phyloP scores from a whole-genome alignment of 2,113 vertebrate species.

The Octodon degus region DNA sequence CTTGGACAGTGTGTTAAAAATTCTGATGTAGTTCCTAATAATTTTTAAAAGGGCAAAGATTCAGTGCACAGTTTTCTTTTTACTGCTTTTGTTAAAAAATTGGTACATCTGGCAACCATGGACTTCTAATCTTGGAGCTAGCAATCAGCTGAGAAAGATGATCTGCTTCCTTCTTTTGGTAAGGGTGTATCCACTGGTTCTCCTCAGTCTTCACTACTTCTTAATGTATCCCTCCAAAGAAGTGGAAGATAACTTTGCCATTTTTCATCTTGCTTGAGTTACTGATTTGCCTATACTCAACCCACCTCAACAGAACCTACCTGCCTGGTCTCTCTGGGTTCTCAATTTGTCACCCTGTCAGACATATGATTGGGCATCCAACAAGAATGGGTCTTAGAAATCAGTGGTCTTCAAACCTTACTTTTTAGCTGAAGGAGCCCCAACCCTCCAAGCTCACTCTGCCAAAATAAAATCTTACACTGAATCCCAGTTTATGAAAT shows the following conservation, averaged over 20 bases:
- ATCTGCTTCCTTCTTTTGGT: neutral
- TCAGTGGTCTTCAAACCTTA: neutral
- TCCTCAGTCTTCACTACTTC: neutral
- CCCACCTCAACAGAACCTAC: neutral
- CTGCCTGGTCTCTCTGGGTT: neutral
- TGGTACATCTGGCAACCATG: neutral
- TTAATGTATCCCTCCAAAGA: neutral
- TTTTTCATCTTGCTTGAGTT: slow-evolving; percentile 24
- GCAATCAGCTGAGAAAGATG: neutral
- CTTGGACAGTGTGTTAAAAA: slow-evolving; percentile 3
- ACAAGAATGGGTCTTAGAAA: neutral
- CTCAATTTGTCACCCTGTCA: neutral
- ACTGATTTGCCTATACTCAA: neutral
- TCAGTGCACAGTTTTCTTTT: neutral
- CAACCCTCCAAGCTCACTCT: neutral
- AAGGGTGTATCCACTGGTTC: neutral
- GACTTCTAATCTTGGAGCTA: neutral
- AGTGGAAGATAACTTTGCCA: neutral
- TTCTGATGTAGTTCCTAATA: slow-evolving; percentile 1
- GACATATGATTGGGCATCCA: neutral
- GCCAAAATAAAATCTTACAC: slow-evolving; percentile 6
- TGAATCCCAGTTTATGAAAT: neutral
- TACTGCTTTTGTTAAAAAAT: slow-evolving; percentile 17
- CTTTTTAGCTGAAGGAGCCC: neutral
- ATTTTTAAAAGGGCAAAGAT: neutral